A percentile compares a stretch with the other conserved stretches of the same genome.
These are phyloP conservation scores for Xiphorhynchus elegans DNA, from an alignment of 2,113 vertebrate genomes.

Conservation along the genomic window DNA sequence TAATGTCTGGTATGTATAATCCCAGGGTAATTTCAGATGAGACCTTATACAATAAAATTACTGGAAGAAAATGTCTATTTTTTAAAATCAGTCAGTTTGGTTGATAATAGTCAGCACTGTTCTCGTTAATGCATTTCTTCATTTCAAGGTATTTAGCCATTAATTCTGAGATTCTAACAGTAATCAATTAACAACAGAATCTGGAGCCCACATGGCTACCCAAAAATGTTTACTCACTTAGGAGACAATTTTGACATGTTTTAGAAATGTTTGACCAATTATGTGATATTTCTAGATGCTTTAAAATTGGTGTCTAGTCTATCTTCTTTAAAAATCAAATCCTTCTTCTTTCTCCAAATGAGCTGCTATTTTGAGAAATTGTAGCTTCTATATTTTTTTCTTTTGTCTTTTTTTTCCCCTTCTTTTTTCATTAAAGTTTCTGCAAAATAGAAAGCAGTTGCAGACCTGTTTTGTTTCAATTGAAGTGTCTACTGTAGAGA, in stretches of 20 bases:
- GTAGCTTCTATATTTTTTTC: background rate
- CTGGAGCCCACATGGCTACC: background rate
- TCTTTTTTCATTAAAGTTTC: background rate
- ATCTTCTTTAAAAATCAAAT: background rate
- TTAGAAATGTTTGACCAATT: background rate
- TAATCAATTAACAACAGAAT: constrained; percentile 1
- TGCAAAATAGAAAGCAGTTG: background rate
- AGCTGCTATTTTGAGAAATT: background rate
- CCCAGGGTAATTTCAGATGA: background rate
- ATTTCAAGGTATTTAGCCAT: constrained; percentile 13
- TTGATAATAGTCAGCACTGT: background rate
- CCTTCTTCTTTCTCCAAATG: background rate
- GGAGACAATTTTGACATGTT: background rate
- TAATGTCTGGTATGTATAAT: background rate
- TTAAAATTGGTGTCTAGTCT: background rate
- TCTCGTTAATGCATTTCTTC: constrained; percentile 2
- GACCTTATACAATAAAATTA: background rate
- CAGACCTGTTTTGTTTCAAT: background rate
- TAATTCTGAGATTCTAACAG: constrained; percentile 15
- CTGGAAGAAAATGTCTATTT: background rate
- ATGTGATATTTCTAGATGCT: background rate
- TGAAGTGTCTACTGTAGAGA: background rate
- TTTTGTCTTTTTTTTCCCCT: too few species aligned
- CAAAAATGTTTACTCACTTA: constrained; percentile 16
- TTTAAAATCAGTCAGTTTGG: background rate